phyloP scores from a whole-genome alignment of 1,140 invertebrate species.

The Piezodorus guildinii region DNA sequence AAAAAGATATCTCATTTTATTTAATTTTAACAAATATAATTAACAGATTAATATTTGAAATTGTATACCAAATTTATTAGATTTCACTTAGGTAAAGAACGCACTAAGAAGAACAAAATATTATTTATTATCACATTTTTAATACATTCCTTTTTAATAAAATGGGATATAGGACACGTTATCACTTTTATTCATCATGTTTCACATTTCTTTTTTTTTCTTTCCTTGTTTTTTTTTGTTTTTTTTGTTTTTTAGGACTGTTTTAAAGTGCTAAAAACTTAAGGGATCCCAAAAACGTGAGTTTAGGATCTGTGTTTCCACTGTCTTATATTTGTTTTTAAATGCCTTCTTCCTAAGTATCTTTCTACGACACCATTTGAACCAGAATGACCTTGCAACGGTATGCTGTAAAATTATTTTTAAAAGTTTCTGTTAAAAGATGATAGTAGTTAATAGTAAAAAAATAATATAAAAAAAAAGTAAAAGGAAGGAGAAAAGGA shows the following conservation, averaged over 20 bases:
- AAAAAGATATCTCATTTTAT: no score
- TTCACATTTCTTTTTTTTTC: not conserved
- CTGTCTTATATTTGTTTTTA: slow-evolving; percentile 34
- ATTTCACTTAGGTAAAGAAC: no score
- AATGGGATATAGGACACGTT: slow-evolving; percentile 9
- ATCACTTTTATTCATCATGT: not conserved
- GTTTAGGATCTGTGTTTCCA: slow-evolving; percentile 26
- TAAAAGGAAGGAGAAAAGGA: no score
- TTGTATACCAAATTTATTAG: no score
- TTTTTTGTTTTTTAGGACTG: not conserved
- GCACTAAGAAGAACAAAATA: not conserved
- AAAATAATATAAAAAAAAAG: no score
- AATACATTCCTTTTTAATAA: not conserved
- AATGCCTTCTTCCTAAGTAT: slow-evolving; percentile 31
- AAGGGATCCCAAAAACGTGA: slow-evolving; percentile 20
- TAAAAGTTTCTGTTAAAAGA: no score
- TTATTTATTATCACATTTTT: slow-evolving; percentile 9
- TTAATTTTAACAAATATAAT: no score
- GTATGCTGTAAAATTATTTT: slow-evolving; percentile 28
- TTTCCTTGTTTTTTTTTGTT: no score
- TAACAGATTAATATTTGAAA: no score
- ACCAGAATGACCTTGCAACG: slow-evolving; percentile 31
- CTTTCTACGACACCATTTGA: slow-evolving; percentile 32
- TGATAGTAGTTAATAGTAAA: no score
- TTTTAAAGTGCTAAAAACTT: slow-evolving; percentile 5